Evolutionary conservation across 2,797 vertebrate genomes (phyloP).

Genomic region (Xenops minutus): DNA sequence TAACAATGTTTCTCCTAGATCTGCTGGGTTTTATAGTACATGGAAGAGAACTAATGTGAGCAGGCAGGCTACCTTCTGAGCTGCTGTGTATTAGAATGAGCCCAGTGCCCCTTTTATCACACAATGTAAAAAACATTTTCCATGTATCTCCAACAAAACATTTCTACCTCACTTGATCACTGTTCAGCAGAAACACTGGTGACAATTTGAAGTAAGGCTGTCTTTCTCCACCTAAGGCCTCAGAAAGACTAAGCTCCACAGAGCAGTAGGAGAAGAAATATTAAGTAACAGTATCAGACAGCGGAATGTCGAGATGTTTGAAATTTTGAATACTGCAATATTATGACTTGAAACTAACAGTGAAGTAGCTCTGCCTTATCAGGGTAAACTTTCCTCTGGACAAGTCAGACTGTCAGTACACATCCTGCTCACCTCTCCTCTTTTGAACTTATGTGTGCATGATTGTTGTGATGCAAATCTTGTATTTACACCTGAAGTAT

Average conservation of each 20-base stretch:
- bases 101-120: neutral
- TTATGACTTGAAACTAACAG: neutral
- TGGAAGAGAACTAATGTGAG: neutral
- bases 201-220: neutral
- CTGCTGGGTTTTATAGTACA: neutral
- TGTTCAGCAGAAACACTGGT: neutral
- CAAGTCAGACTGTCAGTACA: neutral
- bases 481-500: neutral
- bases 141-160: neutral
- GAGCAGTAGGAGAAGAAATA: neutral
- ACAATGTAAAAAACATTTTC: neutral
- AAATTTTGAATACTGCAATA: neutral
- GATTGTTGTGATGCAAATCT: neutral
- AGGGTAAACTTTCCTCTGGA: neutral
- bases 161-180: neutral
- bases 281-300: neutral
- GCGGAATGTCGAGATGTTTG: neutral
- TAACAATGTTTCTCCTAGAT: neutral
- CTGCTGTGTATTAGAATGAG: neutral
- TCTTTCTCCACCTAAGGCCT: neutral
- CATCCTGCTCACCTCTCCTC: neutral
- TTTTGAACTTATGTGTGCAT: neutral
- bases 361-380: neutral
- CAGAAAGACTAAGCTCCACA: neutral
- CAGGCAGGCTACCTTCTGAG: neutral